Percentiles rank a stretch among this genome's conserved stretches.
phyloP scores from a whole-genome alignment of 2,888 invertebrate species.

The Hemaris fuciformis region DNA sequence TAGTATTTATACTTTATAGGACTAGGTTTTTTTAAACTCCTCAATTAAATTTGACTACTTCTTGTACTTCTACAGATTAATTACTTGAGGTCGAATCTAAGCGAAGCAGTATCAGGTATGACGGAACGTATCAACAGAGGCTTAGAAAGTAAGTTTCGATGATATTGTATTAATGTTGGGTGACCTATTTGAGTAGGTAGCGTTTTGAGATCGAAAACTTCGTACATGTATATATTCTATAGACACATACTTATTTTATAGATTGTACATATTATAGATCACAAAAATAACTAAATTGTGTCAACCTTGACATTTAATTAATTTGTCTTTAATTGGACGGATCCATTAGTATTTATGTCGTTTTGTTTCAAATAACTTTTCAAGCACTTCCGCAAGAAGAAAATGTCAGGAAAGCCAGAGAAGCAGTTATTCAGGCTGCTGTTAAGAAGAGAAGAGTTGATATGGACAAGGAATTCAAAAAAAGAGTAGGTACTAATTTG shows the following conservation, averaged over 20 bases:
- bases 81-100: slow-evolving; percentile 34
- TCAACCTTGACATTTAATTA: too few species aligned
- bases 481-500: slow-evolving; percentile 35
- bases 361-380: background rate
- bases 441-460: slow-evolving; percentile 35
- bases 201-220: too few species aligned
- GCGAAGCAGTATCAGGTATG: slow-evolving; percentile 34
- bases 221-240: too few species aligned
- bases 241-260: too few species aligned
- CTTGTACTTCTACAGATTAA: slow-evolving; percentile 26
- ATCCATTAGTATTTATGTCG: too few species aligned
- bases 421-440: slow-evolving; percentile 25
- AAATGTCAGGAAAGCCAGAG: slow-evolving; percentile 31
- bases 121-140: slow-evolving; percentile 50
- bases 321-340: too few species aligned
- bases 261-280: too few species aligned
- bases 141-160: slow-evolving; percentile 42
- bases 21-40: too few species aligned
- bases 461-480: slow-evolving; percentile 40
- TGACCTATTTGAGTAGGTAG: too few species aligned
- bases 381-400: slow-evolving; percentile 39
- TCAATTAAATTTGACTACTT: background rate
- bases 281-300: too few species aligned
- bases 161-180: background rate
- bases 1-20: too few species aligned